Percentiles rank a stretch among this genome's conserved stretches.
phyloP scores from a whole-genome alignment of 2,888 invertebrate species.

The Eulithis testata region DNA sequence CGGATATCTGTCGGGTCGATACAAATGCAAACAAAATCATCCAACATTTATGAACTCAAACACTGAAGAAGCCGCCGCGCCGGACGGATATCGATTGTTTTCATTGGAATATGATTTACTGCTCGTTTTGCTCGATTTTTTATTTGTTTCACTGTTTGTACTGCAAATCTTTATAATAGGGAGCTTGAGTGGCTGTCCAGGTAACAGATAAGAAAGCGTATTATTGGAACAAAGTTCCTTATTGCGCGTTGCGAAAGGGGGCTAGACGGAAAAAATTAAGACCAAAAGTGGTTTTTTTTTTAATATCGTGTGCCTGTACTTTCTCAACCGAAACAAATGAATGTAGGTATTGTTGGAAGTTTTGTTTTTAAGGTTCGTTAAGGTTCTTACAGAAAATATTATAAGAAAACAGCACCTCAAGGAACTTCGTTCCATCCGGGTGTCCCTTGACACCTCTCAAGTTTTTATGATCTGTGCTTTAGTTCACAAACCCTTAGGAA shows the following conservation, averaged over 20 bases:
- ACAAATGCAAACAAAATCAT: constrained; percentile 79
- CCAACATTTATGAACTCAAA: constrained; percentile 76
- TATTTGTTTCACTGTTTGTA: constrained; percentile 4
- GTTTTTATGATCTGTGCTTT: neutral
- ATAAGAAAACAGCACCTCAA: no score
- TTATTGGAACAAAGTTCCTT: no score
- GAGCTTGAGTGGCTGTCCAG: neutral
- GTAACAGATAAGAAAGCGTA: neutral
- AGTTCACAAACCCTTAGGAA: neutral
- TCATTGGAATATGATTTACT: constrained; percentile 27
- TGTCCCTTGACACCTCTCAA: no score
- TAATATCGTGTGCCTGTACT: no score
- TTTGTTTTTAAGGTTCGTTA: no score
- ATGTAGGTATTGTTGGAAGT: no score
- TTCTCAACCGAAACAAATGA: no score
- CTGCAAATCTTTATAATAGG: neutral
- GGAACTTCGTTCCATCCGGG: no score
- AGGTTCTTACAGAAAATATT: no score
- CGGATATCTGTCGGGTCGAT: constrained; percentile 74
- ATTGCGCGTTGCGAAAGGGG: no score
- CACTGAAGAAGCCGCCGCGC: constrained; percentile 52
- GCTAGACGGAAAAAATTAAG: no score
- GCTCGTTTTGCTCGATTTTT: constrained; percentile 13
- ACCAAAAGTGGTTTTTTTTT: no score
- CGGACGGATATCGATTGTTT: constrained; percentile 37